Evolutionary conservation across 2,797 vertebrate genomes (phyloP), one percentile per base, ranked within the genome.

Genomic region (Pteropus rufus): DNA sequence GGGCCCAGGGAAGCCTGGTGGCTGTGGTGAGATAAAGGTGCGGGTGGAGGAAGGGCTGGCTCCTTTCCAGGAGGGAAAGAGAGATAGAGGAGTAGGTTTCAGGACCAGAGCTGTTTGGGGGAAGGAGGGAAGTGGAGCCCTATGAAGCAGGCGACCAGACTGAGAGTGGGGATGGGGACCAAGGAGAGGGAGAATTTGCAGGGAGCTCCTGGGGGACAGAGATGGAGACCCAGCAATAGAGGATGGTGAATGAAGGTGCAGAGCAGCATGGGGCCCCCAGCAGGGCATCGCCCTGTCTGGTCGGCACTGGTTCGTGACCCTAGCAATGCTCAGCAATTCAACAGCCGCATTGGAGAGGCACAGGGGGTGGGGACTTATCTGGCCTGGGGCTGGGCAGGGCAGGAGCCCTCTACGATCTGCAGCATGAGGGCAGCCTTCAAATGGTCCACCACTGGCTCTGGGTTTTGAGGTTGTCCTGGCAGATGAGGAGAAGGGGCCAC

Each of bases 321-420:
- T 1, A n/a, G 80, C 67, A 5, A 2, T 0, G 23, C 95, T 96
- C 94, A 82, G 93, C 89, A 73, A 2, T 84, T 83, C 15, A 0
- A 52, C 36, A 39, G 70, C 46, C 0, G 0, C 34, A 23, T 41
- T 39, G 2, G 36, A 21, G n/a, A 31, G 26, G 16, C 21, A 0
- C 16, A 12, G 46, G 36, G 36, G 36, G 19, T 5, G 1, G 24
- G 62, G 14, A 34, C 65, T 62, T 18, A 64, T 24, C 82, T 36
- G 34, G 52, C 29, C 95, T n/a, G 56, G 39, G 18, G 31, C 84
- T 10, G 36, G 46, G 64, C 12, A 7, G 10, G 1, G 34, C 56
- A 39, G 81, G 72, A 44, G 10, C n/a, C 24, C 62, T 36, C 72
- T 21, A 26, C 46, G 31, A 39, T 41, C 76, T 49, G 44, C 0